Base-by-base conservation (phyloP, 2,888 invertebrate genomes). In the Zele albiditarsus region DNA sequence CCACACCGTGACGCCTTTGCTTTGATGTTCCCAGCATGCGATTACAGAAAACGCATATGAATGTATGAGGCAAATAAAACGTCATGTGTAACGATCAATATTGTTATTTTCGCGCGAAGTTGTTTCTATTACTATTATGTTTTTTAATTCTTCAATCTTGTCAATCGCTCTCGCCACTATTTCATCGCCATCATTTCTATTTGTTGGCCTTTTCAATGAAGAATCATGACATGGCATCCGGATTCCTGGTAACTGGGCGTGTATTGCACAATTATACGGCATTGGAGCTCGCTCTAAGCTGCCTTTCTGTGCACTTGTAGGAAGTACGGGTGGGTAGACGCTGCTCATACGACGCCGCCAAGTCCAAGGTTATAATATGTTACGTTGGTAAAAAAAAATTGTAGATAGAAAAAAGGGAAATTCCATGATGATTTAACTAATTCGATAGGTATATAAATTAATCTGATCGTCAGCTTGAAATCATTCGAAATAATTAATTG, bases 291-390 rank as follows among this genome's bases (percentile, higher is more conserved):
- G 58, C 74, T 66, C 67, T 28, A 63, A 76, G 58, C 60, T 14
- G 42, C 57, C 73, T 63, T 70, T 74, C 72, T 74, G 63, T 46
- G 49, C 70, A 46, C 42, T 74, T 74, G 79, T 79, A 87, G 87
- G 87, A 87, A 86, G 84, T 86, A 87, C 84, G 86, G 86, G 82
- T 86, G 86, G 87, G 85, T 87, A 84, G 82, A 79, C 83, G 81
- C 83, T 46, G 82, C 81, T 84, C 85, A 85, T 83, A 84, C 84
- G 81, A 66, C 73, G 73, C 66, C 77, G 68, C 76, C 85, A 85
- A 85, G 85, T 85, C 84, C 85, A 85, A 85, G 85, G 85, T 82
- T 82, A 79, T 57, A 12, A 57, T 42, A 57, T 33, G 42, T 57
- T 70, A 28, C 62, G 27, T 62, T 62, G 4, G n/a, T 62, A 31